Base-by-base conservation (phyloP, 2,888 invertebrate species). In the Parascotia fuliginaria region DNA sequence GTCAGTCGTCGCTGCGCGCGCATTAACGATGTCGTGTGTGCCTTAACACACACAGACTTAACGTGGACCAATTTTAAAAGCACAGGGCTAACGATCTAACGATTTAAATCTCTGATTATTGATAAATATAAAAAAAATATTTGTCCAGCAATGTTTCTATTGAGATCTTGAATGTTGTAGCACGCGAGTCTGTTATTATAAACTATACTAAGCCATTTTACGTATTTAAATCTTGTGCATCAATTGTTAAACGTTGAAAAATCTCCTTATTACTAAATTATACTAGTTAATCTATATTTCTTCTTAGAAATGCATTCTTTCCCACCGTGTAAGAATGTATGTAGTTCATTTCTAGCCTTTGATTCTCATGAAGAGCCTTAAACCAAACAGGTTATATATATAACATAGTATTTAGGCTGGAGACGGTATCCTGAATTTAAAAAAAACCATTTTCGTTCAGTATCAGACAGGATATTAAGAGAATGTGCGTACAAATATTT, bases 211-310 rank as follows among this genome's bases (percentile, higher is more conserved):
- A 70, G 48, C 58, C 59, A 60, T 63, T 46, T 69, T 70, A 67
- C 70, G 67, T 70, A 70, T 69, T 65, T 55, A 51, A 62, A 70
- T 53, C 55, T 70, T 70, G 70, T 70, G 70, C 70, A 67, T 68
- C 60, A 53, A 57, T 55, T 57, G 48, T 59, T 61, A 64, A 53
- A 66, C 56, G 15, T 66, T 51, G 57, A 62, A 67, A 62, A 65
- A 53, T 60, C 54, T 57, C 56, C 60, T 66, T 66, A 42, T 28
- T 1, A 43, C 47, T 65, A 56, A 19, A 44, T 60, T 55, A 45
- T 22, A 13, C 44, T 58, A 60, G 29, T 39, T 52, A 34, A 50
- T 47, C 34, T 59, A 58, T 27, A 15, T 44, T 44, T 53, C 52
- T 54, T 49, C 40, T 54, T 57, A 60, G 51, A 65, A 66, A 66